These are phyloP conservation scores for Tetraodon nigroviridis DNA, from an alignment of 2,113 vertebrate genomes.

Conservation along the genomic window DNA sequence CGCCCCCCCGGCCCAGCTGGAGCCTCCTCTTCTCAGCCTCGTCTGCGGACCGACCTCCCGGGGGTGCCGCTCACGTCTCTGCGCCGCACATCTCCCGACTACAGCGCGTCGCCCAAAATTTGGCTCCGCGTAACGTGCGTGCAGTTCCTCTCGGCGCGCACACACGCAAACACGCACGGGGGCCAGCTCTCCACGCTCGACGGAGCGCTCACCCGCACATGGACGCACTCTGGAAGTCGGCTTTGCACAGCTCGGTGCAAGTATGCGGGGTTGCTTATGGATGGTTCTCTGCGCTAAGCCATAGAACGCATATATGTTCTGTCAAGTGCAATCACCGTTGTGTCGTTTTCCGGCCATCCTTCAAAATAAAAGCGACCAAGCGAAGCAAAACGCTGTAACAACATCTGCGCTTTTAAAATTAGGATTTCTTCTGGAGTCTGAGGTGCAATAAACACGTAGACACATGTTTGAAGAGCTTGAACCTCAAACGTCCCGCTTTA, in stretches of 20 bases:
- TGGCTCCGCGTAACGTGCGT: constrained; percentile 54
- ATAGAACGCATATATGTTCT: not conserved
- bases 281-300: constrained; percentile 11
- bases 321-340: not conserved
- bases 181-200: constrained; percentile 33
- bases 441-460: too few relatives aligned
- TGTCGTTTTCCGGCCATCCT: constrained; percentile 26
- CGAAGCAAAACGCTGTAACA: too few relatives aligned
- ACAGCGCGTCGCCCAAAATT: constrained; percentile 54
- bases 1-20: constrained; percentile 15
- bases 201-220: not conserved
- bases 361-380: constrained; percentile 33
- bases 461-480: too few relatives aligned
- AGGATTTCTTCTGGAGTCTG: too few relatives aligned
- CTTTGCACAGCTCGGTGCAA: constrained; percentile 4
- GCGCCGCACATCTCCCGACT: constrained; percentile 38
- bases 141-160: constrained; percentile 18
- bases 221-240: too few relatives aligned
- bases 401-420: too few relatives aligned
- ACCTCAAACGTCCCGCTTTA: not conserved
- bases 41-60: constrained; percentile 21
- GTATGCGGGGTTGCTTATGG: constrained; percentile 7
- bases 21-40: not conserved
- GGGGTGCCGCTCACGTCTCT: constrained; percentile 39
- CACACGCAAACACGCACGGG: not conserved